A percentile compares a stretch with the other conserved stretches of the same genome.
phyloP scores from a whole-genome alignment of 1,140 invertebrate species.

The Diorhabda sublineata region DNA sequence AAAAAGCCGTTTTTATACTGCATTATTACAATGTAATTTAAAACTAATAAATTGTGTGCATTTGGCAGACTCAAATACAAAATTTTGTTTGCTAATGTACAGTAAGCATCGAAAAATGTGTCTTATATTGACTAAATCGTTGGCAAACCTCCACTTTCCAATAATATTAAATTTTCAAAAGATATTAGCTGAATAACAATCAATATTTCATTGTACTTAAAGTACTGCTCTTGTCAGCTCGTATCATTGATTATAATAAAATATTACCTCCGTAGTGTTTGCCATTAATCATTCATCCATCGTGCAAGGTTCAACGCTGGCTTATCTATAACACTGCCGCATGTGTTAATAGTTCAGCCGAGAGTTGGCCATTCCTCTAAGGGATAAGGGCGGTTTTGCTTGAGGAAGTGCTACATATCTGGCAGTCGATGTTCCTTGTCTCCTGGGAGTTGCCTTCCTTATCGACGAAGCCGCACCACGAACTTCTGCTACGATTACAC shows the following conservation, averaged over 20 bases:
- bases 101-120: no score
- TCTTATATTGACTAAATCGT: neutral
- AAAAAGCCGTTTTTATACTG: no score
- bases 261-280: conserved; percentile 24
- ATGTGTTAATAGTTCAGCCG: conserved; percentile 39
- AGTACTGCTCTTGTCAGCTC: conserved; percentile 18
- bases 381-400: conserved; percentile 34
- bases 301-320: conserved; percentile 17
- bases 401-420: conserved; percentile 43
- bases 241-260: conserved; percentile 32
- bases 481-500: conserved; percentile 44
- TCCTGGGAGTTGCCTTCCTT: conserved; percentile 38
- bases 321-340: conserved; percentile 37
- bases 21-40: no score
- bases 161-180: neutral
- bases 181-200: neutral
- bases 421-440: conserved; percentile 35
- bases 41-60: no score
- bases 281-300: conserved; percentile 33
- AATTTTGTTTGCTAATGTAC: no score
- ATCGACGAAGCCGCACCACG: conserved; percentile 38
- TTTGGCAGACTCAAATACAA: no score
- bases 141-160: no score
- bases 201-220: neutral
- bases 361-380: conserved; percentile 33